Evolutionary conservation across 1,140 invertebrate species (phyloP).

Genomic region (Musca vetustissima): DNA sequence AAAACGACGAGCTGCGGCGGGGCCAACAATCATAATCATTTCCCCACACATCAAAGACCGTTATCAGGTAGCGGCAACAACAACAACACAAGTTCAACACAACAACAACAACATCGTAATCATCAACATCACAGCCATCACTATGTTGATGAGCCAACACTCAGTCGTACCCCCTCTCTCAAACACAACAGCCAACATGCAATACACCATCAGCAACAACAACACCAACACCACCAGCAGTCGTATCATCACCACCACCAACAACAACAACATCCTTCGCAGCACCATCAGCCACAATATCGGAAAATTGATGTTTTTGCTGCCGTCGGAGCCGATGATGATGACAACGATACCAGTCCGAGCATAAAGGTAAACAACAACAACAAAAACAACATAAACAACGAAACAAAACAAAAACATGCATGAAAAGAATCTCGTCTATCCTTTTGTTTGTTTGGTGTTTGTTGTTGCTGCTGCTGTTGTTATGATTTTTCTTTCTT

Average conservation of each 20-base stretch:
- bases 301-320: slow-evolving; percentile 22
- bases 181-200: slow-evolving; percentile 4
- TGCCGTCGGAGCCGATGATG: slow-evolving; percentile 21
- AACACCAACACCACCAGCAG: slow-evolving; percentile 31
- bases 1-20: no score
- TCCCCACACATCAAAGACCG: background rate
- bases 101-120: slow-evolving; percentile 9
- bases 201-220: background rate
- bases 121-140: background rate
- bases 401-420: no score
- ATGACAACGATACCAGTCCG: slow-evolving; percentile 18
- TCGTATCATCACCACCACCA: slow-evolving; percentile 31
- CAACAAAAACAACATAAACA: no score
- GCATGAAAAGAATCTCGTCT: no score
- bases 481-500: no score
- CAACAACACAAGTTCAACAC: background rate
- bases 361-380: slow-evolving; percentile 16
- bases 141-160: background rate
- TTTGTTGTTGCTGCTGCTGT: no score
- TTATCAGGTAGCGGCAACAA: background rate
- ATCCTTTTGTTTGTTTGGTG: no score
- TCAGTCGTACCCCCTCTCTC: background rate
- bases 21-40: background rate
- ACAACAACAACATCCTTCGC: slow-evolving; percentile 26
- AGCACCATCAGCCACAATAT: slow-evolving; percentile 15